Evolutionary conservation across 1,140 invertebrate species (phyloP).

Genomic region (Panagrolaimus sp.): DNA sequence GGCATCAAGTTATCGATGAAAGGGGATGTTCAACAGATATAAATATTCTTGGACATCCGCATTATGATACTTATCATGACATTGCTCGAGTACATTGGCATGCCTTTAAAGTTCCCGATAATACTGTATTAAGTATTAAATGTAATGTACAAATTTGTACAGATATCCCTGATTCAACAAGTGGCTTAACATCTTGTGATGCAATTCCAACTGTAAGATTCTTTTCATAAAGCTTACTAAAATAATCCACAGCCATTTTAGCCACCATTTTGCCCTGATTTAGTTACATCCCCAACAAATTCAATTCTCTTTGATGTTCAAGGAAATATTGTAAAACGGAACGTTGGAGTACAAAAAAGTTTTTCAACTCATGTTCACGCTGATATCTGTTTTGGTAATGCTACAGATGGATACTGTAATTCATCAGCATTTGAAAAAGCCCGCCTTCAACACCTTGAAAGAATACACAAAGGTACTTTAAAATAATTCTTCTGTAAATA

Average conservation of each 20-base stretch:
- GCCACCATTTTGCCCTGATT: conserved; percentile 56
- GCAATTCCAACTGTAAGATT: conserved; percentile 45
- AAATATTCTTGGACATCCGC: conserved; percentile 54
- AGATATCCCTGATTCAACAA: conserved; percentile 45
- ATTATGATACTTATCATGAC: conserved; percentile 58
- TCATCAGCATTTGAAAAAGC: conserved; percentile 11
- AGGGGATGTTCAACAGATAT: conserved; percentile 55
- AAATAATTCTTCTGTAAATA: not conserved
- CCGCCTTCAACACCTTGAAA: conserved; percentile 20
- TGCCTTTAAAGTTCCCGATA: conserved; percentile 57
- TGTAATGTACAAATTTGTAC: conserved; percentile 51
- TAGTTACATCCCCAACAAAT: conserved; percentile 54
- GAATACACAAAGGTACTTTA: not conserved
- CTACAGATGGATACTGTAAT: conserved; percentile 1
- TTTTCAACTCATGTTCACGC: conserved; percentile 23
- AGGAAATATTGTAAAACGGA: conserved; percentile 15
- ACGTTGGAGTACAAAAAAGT: not conserved
- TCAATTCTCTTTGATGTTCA: conserved; percentile 49
- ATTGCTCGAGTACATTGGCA: conserved; percentile 51
- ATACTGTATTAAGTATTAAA: conserved; percentile 39
- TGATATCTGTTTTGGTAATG: conserved; percentile 22
- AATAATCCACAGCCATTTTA: conserved; percentile 19
- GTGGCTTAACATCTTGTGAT: conserved; percentile 38
- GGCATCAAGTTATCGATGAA: conserved; percentile 52
- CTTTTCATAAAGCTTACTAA: not conserved